phyloP scores from a whole-genome alignment of 1,140 invertebrate genomes.

The Orchesella cincta region DNA sequence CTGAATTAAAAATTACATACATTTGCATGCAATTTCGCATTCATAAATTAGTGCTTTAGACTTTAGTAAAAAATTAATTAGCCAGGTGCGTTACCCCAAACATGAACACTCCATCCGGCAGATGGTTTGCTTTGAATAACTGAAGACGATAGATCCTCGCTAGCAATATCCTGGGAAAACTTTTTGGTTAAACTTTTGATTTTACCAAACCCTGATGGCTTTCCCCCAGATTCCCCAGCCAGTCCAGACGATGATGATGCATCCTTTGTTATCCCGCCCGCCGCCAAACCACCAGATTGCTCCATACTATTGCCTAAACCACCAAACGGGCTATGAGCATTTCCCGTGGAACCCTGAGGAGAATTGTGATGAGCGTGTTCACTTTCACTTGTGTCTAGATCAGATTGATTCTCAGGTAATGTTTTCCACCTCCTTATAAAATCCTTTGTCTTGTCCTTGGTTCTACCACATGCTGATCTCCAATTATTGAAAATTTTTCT shows the following conservation, averaged over 20 bases:
- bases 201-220: slow-evolving; percentile 9
- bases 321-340: not conserved
- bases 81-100: slow-evolving; percentile 49
- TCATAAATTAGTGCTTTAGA: too few relatives aligned
- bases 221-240: not conserved
- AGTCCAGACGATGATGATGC: not conserved
- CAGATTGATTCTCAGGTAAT: slow-evolving; percentile 49
- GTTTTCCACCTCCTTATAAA: slow-evolving; percentile 51
- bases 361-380: not conserved
- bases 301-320: not conserved
- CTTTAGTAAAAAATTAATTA: not conserved
- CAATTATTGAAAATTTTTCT: slow-evolving; percentile 51
- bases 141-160: not conserved
- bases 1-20: too few relatives aligned
- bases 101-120: slow-evolving; percentile 49
- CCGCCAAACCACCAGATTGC: not conserved
- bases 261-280: not conserved
- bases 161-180: slow-evolving; percentile 28
- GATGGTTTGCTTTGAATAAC: slow-evolving; percentile 38
- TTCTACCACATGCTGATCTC: slow-evolving; percentile 49
- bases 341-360: not conserved
- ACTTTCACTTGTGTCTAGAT: slow-evolving; percentile 15
- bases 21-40: too few relatives aligned
- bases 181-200: slow-evolving; percentile 25
- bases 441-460: slow-evolving; percentile 51